Base-by-base conservation (phyloP, 2,888 invertebrate species). In the Eucriotettix oculatus region DNA sequence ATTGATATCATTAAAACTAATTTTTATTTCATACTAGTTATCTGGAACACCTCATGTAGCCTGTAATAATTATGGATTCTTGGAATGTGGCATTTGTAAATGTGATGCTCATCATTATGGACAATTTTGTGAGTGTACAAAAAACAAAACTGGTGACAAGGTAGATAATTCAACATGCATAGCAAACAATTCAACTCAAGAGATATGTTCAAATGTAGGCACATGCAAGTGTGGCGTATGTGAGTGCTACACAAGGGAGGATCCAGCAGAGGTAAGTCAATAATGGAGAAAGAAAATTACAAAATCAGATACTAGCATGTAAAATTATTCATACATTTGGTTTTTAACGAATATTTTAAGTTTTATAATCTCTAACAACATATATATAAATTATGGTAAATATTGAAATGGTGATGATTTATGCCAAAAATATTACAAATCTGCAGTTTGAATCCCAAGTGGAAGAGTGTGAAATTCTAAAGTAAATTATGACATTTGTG, bases 201-300 rank as follows among this genome's bases (percentile, higher is more conserved):
- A 72, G 59, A 70, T 76, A 52, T 85, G 86, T 69, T 80, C 79
- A 57, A 84, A 77, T 0, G 71, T 74, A 58, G 91, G 91, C 0
- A 71, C 72, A 1, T 92, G 91, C 71, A 76, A 77, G 42, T 82
- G 83, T 65, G 81, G 80, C 0, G 71, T 71, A 29, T 84, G 84
- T 66, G 71, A 71, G 12, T 84, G 85, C 11, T 16, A 41, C 41
- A 16, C 10, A 16, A 44, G 61, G 7, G 44, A 43, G 1, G 52
- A 61, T 52, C 52, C 52, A 12, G 10, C 14, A 48, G 52, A 61
- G 58, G 60, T 60, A 52, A 59, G 55, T 16, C 7, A 5, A 29
- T 29, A 29, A 29, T 7, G 2, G 2, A 29, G 29, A 29, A 29
- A 29, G 3, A 29, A 29, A 29, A 29, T 29, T 29, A 29, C 29